phyloP scores from a whole-genome alignment of 2,797 vertebrate genomes.

The Muscicapa comitata region DNA sequence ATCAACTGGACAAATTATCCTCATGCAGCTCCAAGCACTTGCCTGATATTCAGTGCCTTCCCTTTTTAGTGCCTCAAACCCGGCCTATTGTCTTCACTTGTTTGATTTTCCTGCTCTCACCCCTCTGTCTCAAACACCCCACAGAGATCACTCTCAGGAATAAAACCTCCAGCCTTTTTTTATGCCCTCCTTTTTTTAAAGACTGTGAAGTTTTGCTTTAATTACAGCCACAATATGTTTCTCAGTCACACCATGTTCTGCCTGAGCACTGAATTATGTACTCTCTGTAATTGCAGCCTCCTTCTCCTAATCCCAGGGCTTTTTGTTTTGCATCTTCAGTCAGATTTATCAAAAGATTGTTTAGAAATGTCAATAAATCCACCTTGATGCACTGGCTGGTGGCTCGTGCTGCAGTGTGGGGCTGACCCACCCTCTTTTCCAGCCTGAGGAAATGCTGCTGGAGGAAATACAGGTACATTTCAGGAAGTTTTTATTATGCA shows the following conservation, averaged over 20 bases:
- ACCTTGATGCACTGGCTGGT: neutral
- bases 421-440: neutral
- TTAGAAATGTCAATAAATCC: neutral
- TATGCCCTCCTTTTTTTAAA: neutral
- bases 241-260: neutral
- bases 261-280: neutral
- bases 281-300: neutral
- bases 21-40: neutral
- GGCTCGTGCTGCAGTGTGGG: neutral
- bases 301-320: neutral
- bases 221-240: neutral
- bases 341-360: neutral
- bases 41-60: neutral
- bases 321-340: neutral
- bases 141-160: neutral
- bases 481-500: neutral
- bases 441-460: neutral
- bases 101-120: neutral
- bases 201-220: neutral
- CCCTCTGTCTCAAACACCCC: neutral
- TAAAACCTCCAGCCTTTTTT: neutral
- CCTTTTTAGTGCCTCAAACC: neutral
- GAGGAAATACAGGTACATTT: neutral
- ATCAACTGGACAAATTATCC: neutral
- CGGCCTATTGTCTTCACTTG: neutral